Evolutionary conservation across 2,797 vertebrate species (phyloP), one percentile per base, ranked within the genome.

Genomic region (Poecilia picta): DNA sequence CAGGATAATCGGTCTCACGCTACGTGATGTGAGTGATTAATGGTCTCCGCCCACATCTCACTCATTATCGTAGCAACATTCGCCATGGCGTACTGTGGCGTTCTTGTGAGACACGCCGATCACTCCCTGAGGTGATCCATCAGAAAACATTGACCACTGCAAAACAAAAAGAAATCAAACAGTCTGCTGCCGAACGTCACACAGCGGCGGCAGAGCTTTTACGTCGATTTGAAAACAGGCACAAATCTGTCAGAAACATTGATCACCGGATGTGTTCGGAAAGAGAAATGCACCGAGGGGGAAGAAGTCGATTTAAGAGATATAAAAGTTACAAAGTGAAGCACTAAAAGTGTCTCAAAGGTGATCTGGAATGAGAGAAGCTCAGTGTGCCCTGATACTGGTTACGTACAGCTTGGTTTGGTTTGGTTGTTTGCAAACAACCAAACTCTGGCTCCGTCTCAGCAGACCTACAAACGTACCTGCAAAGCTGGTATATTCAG

Each of bases 81-180:
- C 82, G 73, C 86, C 33, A 82, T 79, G 79, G 82, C 74, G 81
- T 72, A 53, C 71, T 28, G 81, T 62, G 10, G 79, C 72, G 53
- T 82, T 68, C 80, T 13, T 75, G 86, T 74, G 83, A 87, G 91
- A 91, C 92, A 85, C 82, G 74, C 87, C 87, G 85, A 80, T 20
- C 51, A 31, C 83, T 89, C 89, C 87, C 87, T 10, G 2, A 90
- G 85, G 92, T 93, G 92, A 95, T 95, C 95, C 91, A 93, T 95
- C 95, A 95, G 66, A 83, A 83, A 89, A 87, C 88, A 91, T 86
- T 93, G 94, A 95, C 92, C 84, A 73, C 72, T 43, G 78, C 77
- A 72, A 86, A 76, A 78, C 72, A 81, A 87, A 84, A 46, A 72
- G 25, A 46, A 72, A 72, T 28, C 13, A 72, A 72, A 90, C 78